phyloP scores from a whole-genome alignment of 2,888 invertebrate species.

The Cheilosia scutellata region DNA sequence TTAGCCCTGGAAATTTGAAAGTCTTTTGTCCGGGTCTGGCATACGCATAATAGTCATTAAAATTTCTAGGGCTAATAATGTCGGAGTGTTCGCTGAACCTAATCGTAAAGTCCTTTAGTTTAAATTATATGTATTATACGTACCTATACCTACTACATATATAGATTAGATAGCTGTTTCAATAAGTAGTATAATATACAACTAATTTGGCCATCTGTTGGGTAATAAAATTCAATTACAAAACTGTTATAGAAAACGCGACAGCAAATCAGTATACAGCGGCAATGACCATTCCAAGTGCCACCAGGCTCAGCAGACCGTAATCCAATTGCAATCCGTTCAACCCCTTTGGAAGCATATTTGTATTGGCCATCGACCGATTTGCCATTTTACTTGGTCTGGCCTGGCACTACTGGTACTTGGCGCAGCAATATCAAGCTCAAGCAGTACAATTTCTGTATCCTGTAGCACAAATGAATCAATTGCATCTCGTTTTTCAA shows the following conservation, averaged over 20 bases:
- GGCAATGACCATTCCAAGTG: slow-evolving; percentile 38
- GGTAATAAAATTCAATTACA: slow-evolving; percentile 69
- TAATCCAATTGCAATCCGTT: slow-evolving; percentile 59
- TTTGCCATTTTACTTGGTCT: slow-evolving; percentile 37
- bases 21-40: too few relatives aligned
- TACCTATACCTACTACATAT: too few relatives aligned
- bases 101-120: too few relatives aligned
- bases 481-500: slow-evolving; percentile 48
- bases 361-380: slow-evolving; percentile 53
- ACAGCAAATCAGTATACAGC: slow-evolving; percentile 26
- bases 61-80: too few relatives aligned
- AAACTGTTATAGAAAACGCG: slow-evolving; percentile 43
- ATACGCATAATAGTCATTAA: too few relatives aligned
- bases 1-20: too few relatives aligned
- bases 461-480: slow-evolving; percentile 32
- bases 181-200: not conserved
- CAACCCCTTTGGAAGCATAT: slow-evolving; percentile 57
- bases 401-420: slow-evolving; percentile 3
- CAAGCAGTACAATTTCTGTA: not conserved
- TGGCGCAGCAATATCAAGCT: not conserved
- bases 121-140: too few relatives aligned
- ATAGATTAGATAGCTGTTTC: not conserved
- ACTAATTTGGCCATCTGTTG: slow-evolving; percentile 67
- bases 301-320: slow-evolving; percentile 49
- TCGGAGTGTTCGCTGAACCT: too few relatives aligned